Conservation (phyloP, 2,113 vertebrate species). For the Chaetodon auriga region DNA sequence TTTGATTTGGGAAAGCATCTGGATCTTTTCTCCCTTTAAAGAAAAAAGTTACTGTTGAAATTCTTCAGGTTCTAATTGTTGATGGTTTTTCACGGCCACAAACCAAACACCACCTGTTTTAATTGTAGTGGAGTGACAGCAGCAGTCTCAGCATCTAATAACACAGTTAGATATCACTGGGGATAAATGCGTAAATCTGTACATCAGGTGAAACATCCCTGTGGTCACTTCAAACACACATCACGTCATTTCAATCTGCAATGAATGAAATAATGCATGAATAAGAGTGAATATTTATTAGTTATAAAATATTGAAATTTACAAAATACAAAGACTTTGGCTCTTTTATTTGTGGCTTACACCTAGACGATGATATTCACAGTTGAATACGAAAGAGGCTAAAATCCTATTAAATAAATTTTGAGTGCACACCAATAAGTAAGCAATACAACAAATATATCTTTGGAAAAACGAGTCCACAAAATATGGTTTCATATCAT, state of each 20-base stretch:
- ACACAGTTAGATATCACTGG: neutral
- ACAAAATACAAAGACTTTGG: constrained; percentile 83
- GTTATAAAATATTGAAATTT: constrained; percentile 80
- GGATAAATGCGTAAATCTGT: neutral
- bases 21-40: too few species aligned
- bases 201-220: neutral
- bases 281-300: constrained; percentile 78
- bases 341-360: constrained; percentile 71
- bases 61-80: too few species aligned
- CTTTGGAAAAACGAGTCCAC: constrained; percentile 64
- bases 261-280: constrained; percentile 24
- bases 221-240: neutral
- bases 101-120: too few species aligned
- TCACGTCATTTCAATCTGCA: neutral
- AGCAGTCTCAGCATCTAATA: too few species aligned
- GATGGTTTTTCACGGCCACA: too few species aligned
- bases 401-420: constrained; percentile 71
- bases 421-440: constrained; percentile 49
- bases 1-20: neutral
- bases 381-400: constrained; percentile 65
- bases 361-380: constrained; percentile 74
- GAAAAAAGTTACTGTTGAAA: neutral
- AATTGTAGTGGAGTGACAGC: too few species aligned
- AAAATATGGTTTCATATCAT: constrained; percentile 71
- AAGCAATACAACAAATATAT: constrained; percentile 64